A percentile compares a stretch with the other conserved stretches of the same genome.
Conservation (phyloP, 1,140 invertebrate species). For the Aphelinus certus region DNA sequence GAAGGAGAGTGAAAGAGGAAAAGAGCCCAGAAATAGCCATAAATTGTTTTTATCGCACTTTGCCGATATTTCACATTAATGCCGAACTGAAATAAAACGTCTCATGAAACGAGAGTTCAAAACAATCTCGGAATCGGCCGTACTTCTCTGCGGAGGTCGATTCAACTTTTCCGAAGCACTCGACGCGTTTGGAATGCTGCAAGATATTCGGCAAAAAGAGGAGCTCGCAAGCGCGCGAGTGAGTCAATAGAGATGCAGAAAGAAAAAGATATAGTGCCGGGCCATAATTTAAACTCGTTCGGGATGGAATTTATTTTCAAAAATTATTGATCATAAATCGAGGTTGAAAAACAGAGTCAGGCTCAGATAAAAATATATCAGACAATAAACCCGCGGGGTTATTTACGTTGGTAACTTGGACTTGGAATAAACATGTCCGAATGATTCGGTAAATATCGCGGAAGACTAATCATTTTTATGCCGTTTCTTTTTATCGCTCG, state of each 20-base stretch:
- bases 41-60: slow-evolving; percentile 37
- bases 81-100: slow-evolving; percentile 38
- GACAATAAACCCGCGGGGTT: too few species aligned
- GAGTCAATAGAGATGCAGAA: not conserved
- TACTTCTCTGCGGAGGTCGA: slow-evolving; percentile 2
- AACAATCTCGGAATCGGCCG: slow-evolving; percentile 29
- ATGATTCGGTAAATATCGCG: too few species aligned
- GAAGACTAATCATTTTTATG: too few species aligned
- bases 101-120: slow-evolving; percentile 40
- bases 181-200: slow-evolving; percentile 8
- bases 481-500: too few species aligned
- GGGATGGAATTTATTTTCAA: not conserved
- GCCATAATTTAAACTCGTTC: too few species aligned
- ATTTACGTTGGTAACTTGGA: too few species aligned
- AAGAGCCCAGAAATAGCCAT: slow-evolving; percentile 28
- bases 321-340: too few species aligned
- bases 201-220: not conserved
- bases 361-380: too few species aligned
- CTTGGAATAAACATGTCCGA: too few species aligned
- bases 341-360: too few species aligned
- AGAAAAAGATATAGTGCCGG: not conserved
- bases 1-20: not conserved
- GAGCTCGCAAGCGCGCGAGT: not conserved
- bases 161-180: slow-evolving; percentile 25
- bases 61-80: slow-evolving; percentile 39